These are phyloP conservation scores for Vesta saturnalis DNA, from an alignment of 2,888 invertebrate species.

Conservation along the genomic window DNA sequence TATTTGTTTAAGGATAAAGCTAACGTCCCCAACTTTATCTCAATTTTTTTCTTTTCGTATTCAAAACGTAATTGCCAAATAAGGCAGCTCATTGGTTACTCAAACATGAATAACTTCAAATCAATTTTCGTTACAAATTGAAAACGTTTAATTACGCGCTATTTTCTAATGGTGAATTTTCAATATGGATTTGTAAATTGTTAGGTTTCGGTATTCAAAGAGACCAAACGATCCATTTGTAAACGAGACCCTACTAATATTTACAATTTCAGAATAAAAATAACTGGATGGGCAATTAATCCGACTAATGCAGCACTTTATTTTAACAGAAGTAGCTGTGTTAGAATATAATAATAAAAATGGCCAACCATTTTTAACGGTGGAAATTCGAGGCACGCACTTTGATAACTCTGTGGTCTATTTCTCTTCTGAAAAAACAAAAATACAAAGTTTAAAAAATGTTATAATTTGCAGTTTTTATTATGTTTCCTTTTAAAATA, in stretches of 20 bases:
- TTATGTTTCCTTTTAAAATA: constrained; percentile 36
- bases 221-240: constrained; percentile 19
- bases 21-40: constrained; percentile 40
- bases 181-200: no score
- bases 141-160: no score
- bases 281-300: constrained; percentile 45
- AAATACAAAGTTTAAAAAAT: constrained; percentile 41
- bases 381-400: constrained; percentile 45
- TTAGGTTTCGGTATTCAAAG: not conserved
- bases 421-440: constrained; percentile 38
- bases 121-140: no score
- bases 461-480: constrained; percentile 46
- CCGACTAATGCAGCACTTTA: constrained; percentile 49
- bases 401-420: constrained; percentile 47
- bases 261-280: constrained; percentile 28
- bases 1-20: constrained; percentile 42
- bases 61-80: constrained; percentile 49
- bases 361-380: constrained; percentile 47
- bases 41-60: constrained; percentile 45
- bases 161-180: no score
- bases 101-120: constrained; percentile 43
- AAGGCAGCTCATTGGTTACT: constrained; percentile 52
- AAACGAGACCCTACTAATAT: constrained; percentile 22
- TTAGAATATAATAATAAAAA: constrained; percentile 46
- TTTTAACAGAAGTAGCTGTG: constrained; percentile 40